Evolutionary conservation across 2,797 vertebrate species (phyloP).

Genomic region (Pseudochirops cupreus): DNA sequence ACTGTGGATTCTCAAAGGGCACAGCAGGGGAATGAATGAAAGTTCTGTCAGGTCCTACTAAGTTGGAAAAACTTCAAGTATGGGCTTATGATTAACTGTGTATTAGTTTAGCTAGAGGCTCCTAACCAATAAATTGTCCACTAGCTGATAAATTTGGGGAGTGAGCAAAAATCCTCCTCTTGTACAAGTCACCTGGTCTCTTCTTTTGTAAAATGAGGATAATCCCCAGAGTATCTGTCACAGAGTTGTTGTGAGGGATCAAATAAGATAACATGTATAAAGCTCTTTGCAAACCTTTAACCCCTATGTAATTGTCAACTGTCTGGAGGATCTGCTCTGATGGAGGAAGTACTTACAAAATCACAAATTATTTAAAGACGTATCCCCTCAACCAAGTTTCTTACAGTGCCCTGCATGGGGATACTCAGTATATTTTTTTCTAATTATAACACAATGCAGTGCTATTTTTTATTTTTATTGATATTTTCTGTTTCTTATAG

Average conservation of each 20-base stretch:
- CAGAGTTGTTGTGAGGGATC: neutral
- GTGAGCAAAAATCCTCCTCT: neutral
- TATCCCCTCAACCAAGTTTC: neutral
- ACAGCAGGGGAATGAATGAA: neutral
- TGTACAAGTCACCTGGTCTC: neutral
- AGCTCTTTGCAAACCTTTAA: neutral
- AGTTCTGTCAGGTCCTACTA: neutral
- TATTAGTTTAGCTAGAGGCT: neutral
- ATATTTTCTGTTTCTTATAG: neutral
- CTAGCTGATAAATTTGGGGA: neutral
- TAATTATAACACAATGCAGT: neutral
- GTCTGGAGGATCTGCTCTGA: neutral
- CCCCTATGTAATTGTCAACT: neutral
- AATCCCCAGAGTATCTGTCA: neutral
- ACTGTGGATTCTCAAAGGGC: neutral
- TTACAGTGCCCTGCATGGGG: neutral
- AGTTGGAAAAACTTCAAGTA: neutral
- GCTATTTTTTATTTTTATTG: neutral
- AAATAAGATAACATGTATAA: neutral
- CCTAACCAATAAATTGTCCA: neutral
- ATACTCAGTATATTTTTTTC: neutral
- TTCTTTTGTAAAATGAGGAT: neutral
- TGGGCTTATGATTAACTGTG: neutral
- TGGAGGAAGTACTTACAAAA: neutral
- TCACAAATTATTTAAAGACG: neutral